Evolutionary conservation across 2,797 vertebrate species (phyloP), one percentile per base, ranked within the genome.

Genomic region (Pogonophryne albipinna): DNA sequence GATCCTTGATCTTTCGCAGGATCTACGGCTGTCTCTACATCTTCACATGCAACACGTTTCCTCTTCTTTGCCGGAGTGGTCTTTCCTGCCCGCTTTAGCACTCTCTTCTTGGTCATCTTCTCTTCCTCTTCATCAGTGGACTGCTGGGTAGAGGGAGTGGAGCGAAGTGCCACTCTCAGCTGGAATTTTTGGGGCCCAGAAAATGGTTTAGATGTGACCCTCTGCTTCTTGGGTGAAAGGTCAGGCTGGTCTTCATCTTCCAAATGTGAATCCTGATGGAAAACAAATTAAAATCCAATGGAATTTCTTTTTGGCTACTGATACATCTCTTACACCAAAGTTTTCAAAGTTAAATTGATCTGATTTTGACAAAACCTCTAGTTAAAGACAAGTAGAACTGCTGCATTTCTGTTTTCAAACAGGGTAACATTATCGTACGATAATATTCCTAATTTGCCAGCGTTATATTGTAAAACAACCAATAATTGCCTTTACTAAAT

Each of bases 131-230:
- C 85, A 1, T 90, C 76, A 15, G 50, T 73, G 15, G 74, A 65
- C 9, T 67, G 55, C 16, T 34, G 50, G 15, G 46, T 47, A 0
- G 57, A 62, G 10, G 50, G 0, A 9, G 58, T 19, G 3, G 84
- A 71, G 61, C 90, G 91, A 9, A 95, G 69, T 0, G 77, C 87
- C 78, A 95, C 90, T 51, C 92, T 91, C 51, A 95, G 88, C 10
- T 71, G 86, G 87, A 95, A 95, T 41, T 63, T 42, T 4, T 51
- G 42, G 15, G 44, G 15, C 20, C 71, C 34, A 45, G 69, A 19
- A 34, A 57, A 16, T 38, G 51, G 8, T 84, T 79, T 85, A 4
- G 74, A 71, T 8, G 31, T 45, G 46, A 50, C 4, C 57, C 74
- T 60, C 57, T 72, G 38, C 15, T 64, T 44, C 42, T 47, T 34